Evolutionary conservation across 1,140 invertebrate genomes (phyloP).

Genomic region (Listronotus oregonensis): DNA sequence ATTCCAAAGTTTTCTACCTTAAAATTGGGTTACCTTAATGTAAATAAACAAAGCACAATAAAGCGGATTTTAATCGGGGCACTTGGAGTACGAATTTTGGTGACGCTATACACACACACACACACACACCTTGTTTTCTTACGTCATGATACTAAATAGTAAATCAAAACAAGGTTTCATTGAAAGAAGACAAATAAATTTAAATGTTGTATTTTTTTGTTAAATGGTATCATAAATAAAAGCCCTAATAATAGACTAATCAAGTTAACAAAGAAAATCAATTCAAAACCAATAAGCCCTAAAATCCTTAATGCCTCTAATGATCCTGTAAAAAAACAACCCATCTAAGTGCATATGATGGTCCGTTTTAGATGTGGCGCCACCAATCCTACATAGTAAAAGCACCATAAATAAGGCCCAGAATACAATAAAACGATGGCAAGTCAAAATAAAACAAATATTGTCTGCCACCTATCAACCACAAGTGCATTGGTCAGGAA

Average conservation of each 20-base stretch:
- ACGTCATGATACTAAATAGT: no score
- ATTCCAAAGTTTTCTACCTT: no score
- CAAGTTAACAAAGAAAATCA: constrained; percentile 2
- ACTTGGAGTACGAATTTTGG: no score
- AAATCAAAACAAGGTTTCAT: no score
- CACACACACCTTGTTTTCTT: no score
- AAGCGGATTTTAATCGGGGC: no score
- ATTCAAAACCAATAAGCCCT: constrained; percentile 17
- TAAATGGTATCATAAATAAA: constrained; percentile 41
- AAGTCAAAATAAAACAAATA: constrained; percentile 44
- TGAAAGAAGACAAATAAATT: no score
- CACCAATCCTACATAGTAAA: constrained; percentile 47
- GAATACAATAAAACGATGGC: constrained; percentile 44
- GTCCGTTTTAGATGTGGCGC: constrained; percentile 43
- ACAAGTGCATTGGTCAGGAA: constrained; percentile 27
- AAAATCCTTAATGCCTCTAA: constrained; percentile 18
- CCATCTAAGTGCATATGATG: constrained; percentile 28
- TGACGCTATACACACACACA: no score
- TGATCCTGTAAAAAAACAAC: constrained; percentile 15
- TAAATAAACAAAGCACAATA: no score
- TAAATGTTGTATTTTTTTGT: no score
- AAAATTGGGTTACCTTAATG: no score
- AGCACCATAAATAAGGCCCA: constrained; percentile 50
- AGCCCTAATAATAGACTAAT: constrained; percentile 1
- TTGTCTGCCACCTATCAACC: constrained; percentile 37